These are phyloP conservation scores for Sarcophaga variegata DNA, from an alignment of 2,888 invertebrate genomes.

Conservation along the genomic window DNA sequence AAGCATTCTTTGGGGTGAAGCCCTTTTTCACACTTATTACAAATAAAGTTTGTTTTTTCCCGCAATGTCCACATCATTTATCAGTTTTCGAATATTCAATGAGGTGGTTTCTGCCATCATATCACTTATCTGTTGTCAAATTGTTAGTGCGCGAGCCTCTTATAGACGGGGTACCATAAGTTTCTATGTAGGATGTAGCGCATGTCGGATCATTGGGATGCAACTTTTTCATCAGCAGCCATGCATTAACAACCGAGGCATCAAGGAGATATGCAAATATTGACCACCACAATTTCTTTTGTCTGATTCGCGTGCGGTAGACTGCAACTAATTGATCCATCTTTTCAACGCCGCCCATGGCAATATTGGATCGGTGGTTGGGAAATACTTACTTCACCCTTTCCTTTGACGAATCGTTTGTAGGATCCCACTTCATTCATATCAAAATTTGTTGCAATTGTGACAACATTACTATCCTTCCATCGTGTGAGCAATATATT, in stretches of 20 bases:
- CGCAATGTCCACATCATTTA: too few species aligned
- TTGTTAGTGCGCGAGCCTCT: not conserved
- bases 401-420: slow-evolving; percentile 6
- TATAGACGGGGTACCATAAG: not conserved
- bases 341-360: not conserved
- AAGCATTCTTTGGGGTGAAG: too few species aligned
- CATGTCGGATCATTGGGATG: slow-evolving; percentile 14
- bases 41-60: too few species aligned
- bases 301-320: not conserved
- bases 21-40: too few species aligned
- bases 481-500: slow-evolving; percentile 29
- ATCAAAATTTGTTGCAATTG: slow-evolving; percentile 8
- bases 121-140: too few species aligned
- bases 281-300: not conserved
- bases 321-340: too few species aligned
- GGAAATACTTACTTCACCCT: slow-evolving; percentile 8
- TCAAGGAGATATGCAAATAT: slow-evolving; percentile 6
- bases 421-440: not conserved
- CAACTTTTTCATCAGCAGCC: slow-evolving; percentile 13
- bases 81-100: too few species aligned
- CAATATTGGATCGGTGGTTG: not conserved
- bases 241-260: slow-evolving; percentile 12
- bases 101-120: too few species aligned
- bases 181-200: slow-evolving; percentile 8
- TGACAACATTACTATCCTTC: slow-evolving; percentile 15